Conservation (phyloP, 2,113 vertebrate species). For the Chascanopsetta lugubris region DNA sequence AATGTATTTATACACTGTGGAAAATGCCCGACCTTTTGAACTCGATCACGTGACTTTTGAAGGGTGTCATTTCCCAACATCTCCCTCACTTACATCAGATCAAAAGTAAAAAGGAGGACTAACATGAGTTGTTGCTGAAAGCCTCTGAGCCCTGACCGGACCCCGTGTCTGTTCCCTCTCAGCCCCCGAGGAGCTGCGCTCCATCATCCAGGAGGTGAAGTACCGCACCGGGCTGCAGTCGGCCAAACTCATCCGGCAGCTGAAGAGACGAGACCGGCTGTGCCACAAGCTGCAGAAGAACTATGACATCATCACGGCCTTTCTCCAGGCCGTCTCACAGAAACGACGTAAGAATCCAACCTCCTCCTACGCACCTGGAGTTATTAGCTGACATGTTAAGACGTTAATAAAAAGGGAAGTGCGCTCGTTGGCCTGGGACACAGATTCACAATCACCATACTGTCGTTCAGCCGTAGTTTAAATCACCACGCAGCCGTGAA, state of each 20-base stretch:
- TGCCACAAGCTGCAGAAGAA: constrained; percentile 90
- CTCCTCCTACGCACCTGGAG: not conserved
- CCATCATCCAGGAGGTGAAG: constrained; percentile 88
- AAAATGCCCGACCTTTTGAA: not conserved
- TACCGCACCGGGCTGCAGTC: constrained; percentile 89
- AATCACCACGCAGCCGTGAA: not conserved
- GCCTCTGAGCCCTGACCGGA: too few species aligned
- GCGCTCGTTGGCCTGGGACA: too few species aligned
- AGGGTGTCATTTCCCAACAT: not conserved
- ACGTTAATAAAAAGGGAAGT: too few species aligned
- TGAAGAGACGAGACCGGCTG: constrained; percentile 91
- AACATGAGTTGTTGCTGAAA: too few species aligned
- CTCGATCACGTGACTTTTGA: not conserved
- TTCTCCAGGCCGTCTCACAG: constrained; percentile 93
- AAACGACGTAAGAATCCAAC: constrained; percentile 88
- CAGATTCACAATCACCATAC: too few species aligned
- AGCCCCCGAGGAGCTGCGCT: constrained; percentile 86
- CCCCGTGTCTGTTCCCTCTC: constrained; percentile 14
- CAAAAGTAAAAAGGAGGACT: too few species aligned
- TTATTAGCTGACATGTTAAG: too few species aligned
- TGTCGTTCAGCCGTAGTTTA: too few species aligned
- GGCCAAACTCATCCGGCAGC: constrained; percentile 89
- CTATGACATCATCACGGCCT: constrained; percentile 93
- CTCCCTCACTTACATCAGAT: too few species aligned
- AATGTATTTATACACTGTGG: not conserved